A percentile compares a stretch with the other conserved stretches of the same genome.
phyloP scores from a whole-genome alignment of 1,140 invertebrate genomes.

The Druon quercuslanigerum region DNA sequence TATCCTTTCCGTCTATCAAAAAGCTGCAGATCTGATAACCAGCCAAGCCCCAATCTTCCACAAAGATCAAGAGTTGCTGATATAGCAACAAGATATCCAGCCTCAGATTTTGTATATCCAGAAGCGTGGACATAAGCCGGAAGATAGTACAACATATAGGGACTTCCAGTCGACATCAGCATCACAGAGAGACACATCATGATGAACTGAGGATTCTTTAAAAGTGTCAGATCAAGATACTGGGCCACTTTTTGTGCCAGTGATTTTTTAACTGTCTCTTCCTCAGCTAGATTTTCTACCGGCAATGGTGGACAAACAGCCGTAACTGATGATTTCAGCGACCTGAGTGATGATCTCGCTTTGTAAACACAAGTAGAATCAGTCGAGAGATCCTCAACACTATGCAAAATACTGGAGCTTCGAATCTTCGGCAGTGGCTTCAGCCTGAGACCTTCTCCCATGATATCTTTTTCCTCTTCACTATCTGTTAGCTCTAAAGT shows the following conservation, averaged over 20 bases:
- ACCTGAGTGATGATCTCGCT: constrained; percentile 74
- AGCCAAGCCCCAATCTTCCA: constrained; percentile 82
- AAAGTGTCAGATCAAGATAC: constrained; percentile 81
- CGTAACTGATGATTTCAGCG: constrained; percentile 63
- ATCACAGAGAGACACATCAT: constrained; percentile 83
- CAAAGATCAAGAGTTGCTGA: constrained; percentile 83
- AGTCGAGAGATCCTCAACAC: constrained; percentile 84
- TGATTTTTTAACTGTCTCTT: constrained; percentile 53
- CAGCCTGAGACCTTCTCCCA: constrained; percentile 76
- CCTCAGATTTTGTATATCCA: constrained; percentile 82
- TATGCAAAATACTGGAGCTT: constrained; percentile 82
- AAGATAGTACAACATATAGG: constrained; percentile 85
- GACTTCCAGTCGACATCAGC: constrained; percentile 85
- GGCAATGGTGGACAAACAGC: constrained; percentile 59
- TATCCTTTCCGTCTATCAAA: constrained; percentile 84
- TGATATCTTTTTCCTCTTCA: constrained; percentile 78
- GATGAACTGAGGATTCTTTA: constrained; percentile 83
- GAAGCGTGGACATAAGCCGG: constrained; percentile 82
- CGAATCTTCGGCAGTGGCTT: constrained; percentile 79
- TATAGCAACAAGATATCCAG: constrained; percentile 83
- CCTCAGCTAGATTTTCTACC: constrained; percentile 39
- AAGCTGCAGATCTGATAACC: constrained; percentile 82
- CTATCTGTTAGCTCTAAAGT: constrained; percentile 73
- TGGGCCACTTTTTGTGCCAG: constrained; percentile 68
- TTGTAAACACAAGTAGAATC: constrained; percentile 86